These are phyloP conservation scores for Ophion costatus DNA, from an alignment of 2,888 invertebrate genomes.

Conservation along the genomic window DNA sequence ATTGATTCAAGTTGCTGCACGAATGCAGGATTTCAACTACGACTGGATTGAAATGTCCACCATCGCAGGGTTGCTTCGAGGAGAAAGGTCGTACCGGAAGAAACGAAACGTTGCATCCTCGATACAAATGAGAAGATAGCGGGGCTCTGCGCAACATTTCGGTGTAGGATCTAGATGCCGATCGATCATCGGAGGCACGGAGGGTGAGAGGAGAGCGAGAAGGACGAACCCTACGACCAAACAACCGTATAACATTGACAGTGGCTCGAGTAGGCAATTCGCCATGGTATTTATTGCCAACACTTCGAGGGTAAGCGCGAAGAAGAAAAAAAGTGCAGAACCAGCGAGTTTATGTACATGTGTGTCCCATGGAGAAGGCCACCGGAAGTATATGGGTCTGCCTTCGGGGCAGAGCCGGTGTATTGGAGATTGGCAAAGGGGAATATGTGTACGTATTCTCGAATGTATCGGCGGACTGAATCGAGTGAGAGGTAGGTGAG, in stretches of 20 bases:
- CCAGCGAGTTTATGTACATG: conserved; percentile 74
- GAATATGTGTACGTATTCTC: conserved; percentile 41
- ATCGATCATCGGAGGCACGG: not conserved
- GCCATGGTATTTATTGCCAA: conserved; percentile 75
- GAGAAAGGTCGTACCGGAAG: not conserved
- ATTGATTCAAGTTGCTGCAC: not conserved
- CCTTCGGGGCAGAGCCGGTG: conserved; percentile 28
- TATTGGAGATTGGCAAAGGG: conserved; percentile 10
- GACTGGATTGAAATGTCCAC: not conserved
- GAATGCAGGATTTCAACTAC: not conserved
- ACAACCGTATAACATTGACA: conserved; percentile 53
- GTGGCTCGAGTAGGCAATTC: conserved; percentile 64
- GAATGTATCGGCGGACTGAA: conserved; percentile 45
- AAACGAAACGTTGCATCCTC: not conserved
- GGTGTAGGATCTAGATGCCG: not conserved
- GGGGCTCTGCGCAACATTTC: not conserved
- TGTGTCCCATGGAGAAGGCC: conserved; percentile 37
- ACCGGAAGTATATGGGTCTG: conserved; percentile 16
- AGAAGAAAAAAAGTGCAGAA: conserved; percentile 75
- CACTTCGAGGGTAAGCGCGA: conserved; percentile 67
- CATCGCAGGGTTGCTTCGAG: not conserved
- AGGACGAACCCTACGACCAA: conserved; percentile 45
- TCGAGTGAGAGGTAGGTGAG: conserved; percentile 15
- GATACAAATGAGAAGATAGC: not conserved
- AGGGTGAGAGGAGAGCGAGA: not conserved